A percentile compares a stretch with the other conserved stretches of the same genome.
Evolutionary conservation across 1,140 invertebrate species (phyloP).

Genomic region (Zelostemma sp.): DNA sequence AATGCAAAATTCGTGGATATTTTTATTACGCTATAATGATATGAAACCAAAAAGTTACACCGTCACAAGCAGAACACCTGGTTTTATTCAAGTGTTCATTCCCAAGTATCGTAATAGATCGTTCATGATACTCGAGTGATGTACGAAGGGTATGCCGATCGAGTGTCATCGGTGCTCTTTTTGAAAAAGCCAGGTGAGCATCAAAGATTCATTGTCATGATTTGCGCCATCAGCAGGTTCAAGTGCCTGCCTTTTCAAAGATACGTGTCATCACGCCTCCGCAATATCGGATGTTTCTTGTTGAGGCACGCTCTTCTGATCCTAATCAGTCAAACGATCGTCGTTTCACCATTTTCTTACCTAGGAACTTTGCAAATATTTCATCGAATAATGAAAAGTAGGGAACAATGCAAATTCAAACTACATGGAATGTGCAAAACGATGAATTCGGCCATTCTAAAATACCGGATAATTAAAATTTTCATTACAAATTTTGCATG

Average conservation of each 20-base stretch:
- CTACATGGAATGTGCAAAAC: too few relatives aligned
- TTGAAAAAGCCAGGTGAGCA: conserved; percentile 64
- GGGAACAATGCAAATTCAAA: too few relatives aligned
- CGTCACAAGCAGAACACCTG: conserved; percentile 12
- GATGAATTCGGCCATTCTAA: too few relatives aligned
- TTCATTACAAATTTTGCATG: too few relatives aligned
- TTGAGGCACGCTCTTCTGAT: conserved; percentile 38
- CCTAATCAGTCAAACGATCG: conserved; percentile 18
- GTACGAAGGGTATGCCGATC: conserved; percentile 29
- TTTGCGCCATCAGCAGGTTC: conserved; percentile 63
- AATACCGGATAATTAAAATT: too few relatives aligned
- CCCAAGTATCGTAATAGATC: conserved; percentile 21
- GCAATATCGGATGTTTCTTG: conserved; percentile 27
- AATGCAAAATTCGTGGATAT: neutral
- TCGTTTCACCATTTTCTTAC: too few relatives aligned
- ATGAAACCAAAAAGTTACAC: neutral
- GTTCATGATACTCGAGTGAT: conserved; percentile 12
- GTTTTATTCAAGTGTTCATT: conserved; percentile 12
- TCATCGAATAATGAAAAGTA: too few relatives aligned
- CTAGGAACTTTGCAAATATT: too few relatives aligned
- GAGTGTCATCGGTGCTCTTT: conserved; percentile 43
- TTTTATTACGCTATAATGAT: neutral
- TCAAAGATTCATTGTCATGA: conserved; percentile 58
- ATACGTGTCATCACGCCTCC: conserved; percentile 20
- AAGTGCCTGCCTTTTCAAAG: conserved; percentile 39